Percentiles rank a stretch among this genome's conserved stretches.
Evolutionary conservation across 2,113 vertebrate genomes (phyloP).

Genomic region (Melanotaenia duboulayi): DNA sequence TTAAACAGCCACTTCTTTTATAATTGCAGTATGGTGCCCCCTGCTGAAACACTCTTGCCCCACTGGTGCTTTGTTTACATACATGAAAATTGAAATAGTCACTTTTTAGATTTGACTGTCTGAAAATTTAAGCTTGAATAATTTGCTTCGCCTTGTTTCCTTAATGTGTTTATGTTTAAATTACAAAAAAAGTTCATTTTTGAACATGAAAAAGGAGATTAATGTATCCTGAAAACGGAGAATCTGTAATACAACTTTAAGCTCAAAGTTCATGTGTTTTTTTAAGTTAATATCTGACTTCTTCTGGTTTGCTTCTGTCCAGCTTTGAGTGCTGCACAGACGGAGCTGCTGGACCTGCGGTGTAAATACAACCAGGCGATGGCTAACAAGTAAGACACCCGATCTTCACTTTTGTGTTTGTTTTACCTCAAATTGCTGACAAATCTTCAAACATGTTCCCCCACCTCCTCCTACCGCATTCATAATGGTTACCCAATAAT

Average conservation of each 20-base stretch:
- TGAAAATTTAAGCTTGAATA: not conserved
- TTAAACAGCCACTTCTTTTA: conserved; percentile 9
- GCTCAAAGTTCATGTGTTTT: conserved; percentile 41
- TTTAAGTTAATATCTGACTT: conserved; percentile 39
- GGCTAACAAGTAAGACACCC: conserved; percentile 88
- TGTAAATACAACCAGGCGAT: conserved; percentile 95
- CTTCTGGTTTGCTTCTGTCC: conserved; percentile 38
- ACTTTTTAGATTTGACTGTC: not conserved
- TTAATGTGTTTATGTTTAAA: not conserved
- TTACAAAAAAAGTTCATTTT: not conserved
- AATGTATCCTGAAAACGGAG: not conserved
- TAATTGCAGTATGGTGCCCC: conserved; percentile 27
- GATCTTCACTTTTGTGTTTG: conserved; percentile 2
- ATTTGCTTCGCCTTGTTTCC: not conserved
- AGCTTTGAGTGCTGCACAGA: conserved; percentile 93
- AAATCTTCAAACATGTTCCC: not conserved
- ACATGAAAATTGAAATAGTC: conserved; percentile 5
- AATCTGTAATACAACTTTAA: conserved; percentile 36
- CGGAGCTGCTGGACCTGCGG: conserved; percentile 91
- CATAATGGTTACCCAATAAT: not conserved
- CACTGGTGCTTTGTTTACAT: conserved; percentile 21
- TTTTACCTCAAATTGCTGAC: not conserved
- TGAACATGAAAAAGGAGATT: not conserved
- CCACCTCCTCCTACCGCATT: not conserved
- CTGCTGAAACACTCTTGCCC: conserved; percentile 33